phyloP scores from a whole-genome alignment of 2,113 vertebrate species.

The Barbus barbus region DNA sequence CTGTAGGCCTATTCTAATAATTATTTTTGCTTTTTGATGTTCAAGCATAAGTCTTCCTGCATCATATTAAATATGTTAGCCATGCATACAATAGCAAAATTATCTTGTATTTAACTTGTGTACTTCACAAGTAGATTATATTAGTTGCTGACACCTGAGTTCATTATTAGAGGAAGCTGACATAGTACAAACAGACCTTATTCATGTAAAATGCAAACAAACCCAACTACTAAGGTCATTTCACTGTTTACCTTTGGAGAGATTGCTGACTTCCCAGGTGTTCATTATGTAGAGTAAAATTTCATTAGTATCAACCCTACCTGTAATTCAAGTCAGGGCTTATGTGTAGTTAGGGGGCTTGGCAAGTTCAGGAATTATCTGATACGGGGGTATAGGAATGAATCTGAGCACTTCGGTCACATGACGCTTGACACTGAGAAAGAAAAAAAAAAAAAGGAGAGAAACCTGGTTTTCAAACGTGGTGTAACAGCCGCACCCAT shows the following conservation, averaged over 20 bases:
- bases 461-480: constrained; percentile 5
- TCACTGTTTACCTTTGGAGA: constrained; percentile 36
- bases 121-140: constrained; percentile 25
- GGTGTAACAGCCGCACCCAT: constrained; percentile 57
- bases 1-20: no score
- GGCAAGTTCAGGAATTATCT: constrained; percentile 44
- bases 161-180: constrained; percentile 51
- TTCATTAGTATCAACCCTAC: constrained; percentile 40
- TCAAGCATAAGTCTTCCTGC: background rate
- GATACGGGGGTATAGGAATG: constrained; percentile 34
- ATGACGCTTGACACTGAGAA: constrained; percentile 23
- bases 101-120: background rate
- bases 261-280: constrained; percentile 43
- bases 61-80: background rate
- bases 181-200: background rate
- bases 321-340: constrained; percentile 47
- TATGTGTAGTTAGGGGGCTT: constrained; percentile 15
- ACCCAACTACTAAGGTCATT: constrained; percentile 43
- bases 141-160: constrained; percentile 42
- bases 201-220: constrained; percentile 34
- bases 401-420: constrained; percentile 53
- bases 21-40: no score
- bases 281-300: constrained; percentile 50
- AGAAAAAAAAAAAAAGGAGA: background rate
- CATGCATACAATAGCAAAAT: background rate